Conservation (phyloP, 2,113 vertebrate species). For the Argyrosomus japonicus region DNA sequence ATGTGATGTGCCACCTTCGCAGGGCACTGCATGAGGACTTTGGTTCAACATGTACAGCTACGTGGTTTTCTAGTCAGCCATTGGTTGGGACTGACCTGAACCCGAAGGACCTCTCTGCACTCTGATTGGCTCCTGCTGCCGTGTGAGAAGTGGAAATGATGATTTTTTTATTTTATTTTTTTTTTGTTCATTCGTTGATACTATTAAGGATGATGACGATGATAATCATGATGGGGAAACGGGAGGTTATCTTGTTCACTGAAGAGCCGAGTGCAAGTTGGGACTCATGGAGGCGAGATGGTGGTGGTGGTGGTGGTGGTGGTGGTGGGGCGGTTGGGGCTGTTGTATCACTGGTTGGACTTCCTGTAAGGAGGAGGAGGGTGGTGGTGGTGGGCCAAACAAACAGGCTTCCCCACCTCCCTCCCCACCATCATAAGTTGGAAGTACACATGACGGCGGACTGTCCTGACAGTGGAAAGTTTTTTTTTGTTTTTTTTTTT, state of each 20-base stretch:
- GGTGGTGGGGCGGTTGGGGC: background rate
- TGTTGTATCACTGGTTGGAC: conserved; percentile 73
- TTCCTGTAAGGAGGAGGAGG: conserved; percentile 41
- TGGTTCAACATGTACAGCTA: conserved; percentile 72
- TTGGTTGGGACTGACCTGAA: conserved; percentile 63
- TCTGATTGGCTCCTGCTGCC: conserved; percentile 70
- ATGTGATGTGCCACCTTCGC: conserved; percentile 67
- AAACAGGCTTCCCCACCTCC: conserved; percentile 13
- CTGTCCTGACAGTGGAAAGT: conserved; percentile 56
- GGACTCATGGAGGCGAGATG: conserved; percentile 53
- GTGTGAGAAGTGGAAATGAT: conserved; percentile 65
- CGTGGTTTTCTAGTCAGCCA: conserved; percentile 65
- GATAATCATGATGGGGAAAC: conserved; percentile 63
- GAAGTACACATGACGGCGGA: conserved; percentile 62
- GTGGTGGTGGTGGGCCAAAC: conserved; percentile 17
- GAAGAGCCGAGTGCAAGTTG: conserved; percentile 61
- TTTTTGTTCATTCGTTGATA: conserved; percentile 36
- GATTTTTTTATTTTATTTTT: conserved; percentile 25
- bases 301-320: background rate
- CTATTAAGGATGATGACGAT: conserved; percentile 58
- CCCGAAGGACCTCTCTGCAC: conserved; percentile 61
- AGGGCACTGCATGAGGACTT: conserved; percentile 78
- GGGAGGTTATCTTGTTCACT: conserved; percentile 65
- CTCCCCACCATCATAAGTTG: conserved; percentile 29
- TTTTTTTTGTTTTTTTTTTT: conserved; percentile 24